Conservation (phyloP, 2,888 invertebrate species). For the Eristalis intricaria region DNA sequence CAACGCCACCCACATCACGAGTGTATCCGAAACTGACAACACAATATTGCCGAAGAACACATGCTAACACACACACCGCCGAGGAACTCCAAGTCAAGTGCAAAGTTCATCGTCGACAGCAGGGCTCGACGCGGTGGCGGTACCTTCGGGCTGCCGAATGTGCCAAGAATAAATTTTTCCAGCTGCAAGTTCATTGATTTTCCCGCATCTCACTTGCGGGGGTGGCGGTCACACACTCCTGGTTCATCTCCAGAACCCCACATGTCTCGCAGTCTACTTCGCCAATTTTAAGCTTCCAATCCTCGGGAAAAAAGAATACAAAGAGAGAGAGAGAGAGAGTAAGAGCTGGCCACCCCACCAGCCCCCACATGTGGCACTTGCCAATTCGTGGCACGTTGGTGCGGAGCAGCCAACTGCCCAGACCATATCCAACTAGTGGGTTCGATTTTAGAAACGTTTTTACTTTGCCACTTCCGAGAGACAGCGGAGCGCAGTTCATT, state of each 20-base stretch:
- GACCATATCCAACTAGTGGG: constrained; percentile 64
- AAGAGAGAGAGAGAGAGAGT: background rate
- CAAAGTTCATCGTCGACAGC: constrained; percentile 68
- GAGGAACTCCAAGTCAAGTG: constrained; percentile 65
- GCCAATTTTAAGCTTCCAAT: constrained; percentile 52
- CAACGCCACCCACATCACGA: background rate
- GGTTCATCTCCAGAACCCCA: constrained; percentile 10
- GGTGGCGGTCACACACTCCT: constrained; percentile 8
- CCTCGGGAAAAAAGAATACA: constrained; percentile 14
- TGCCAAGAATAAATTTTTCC: constrained; percentile 67
- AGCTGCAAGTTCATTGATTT: constrained; percentile 71
- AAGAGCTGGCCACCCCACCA: constrained; percentile 32
- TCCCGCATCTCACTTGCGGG: constrained; percentile 57
- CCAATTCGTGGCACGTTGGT: constrained; percentile 68
- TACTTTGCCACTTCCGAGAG: constrained; percentile 34
- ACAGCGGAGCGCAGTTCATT: constrained; percentile 53
- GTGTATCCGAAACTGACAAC: constrained; percentile 59
- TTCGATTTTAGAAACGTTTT: constrained; percentile 69
- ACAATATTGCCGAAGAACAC: constrained; percentile 63
- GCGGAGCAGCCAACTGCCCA: constrained; percentile 30
- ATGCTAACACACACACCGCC: constrained; percentile 49
- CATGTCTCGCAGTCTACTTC: constrained; percentile 55
- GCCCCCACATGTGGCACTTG: constrained; percentile 36
- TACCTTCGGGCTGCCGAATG: constrained; percentile 53
- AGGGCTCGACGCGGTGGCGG: constrained; percentile 14